Base-by-base conservation (phyloP, 2,888 invertebrate species). In the Sthenelais limicola region DNA sequence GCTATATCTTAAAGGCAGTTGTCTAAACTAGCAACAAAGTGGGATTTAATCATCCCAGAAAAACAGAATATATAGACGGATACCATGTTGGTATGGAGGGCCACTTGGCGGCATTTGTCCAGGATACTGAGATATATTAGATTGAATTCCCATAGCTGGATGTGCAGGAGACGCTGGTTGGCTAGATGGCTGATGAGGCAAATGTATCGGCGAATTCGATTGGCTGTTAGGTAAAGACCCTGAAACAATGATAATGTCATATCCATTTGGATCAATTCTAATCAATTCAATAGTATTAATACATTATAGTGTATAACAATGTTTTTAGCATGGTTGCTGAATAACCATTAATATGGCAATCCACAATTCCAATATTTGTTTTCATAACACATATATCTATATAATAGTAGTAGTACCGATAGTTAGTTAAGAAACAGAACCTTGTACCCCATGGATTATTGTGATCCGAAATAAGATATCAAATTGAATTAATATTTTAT, bases 81-180 rank as follows among this genome's bases (percentile, higher is more conserved):
- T n/a, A n/a, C n/a, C n/a, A n/a, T n/a, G n/a, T n/a, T n/a, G n/a
- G n/a, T n/a, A n/a, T n/a, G n/a, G n/a, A n/a, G n/a, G n/a, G n/a
- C n/a, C n/a, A n/a, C n/a, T n/a, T n/a, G n/a, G n/a, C n/a, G n/a
- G n/a, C n/a, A n/a, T n/a, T n/a, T n/a, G n/a, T n/a, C n/a, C n/a
- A n/a, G n/a, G n/a, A n/a, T n/a, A n/a, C n/a, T n/a, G n/a, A n/a
- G n/a, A n/a, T n/a, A n/a, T n/a, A n/a, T n/a, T n/a, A n/a, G n/a
- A n/a, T n/a, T n/a, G n/a, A n/a, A n/a, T n/a, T n/a, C n/a, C 43
- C 43, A 43, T 43, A 15, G 43, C 43, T 15, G 43, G 43, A 43
- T 43, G 51, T 26, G 74, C 74, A 1, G 87, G 78, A 82, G 85
- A 52, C 62, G 78, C 68, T 73, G 83, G 80, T 21, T 82, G 66